phyloP scores from a whole-genome alignment of 2,888 invertebrate genomes.

The Sesia bembeciformis region DNA sequence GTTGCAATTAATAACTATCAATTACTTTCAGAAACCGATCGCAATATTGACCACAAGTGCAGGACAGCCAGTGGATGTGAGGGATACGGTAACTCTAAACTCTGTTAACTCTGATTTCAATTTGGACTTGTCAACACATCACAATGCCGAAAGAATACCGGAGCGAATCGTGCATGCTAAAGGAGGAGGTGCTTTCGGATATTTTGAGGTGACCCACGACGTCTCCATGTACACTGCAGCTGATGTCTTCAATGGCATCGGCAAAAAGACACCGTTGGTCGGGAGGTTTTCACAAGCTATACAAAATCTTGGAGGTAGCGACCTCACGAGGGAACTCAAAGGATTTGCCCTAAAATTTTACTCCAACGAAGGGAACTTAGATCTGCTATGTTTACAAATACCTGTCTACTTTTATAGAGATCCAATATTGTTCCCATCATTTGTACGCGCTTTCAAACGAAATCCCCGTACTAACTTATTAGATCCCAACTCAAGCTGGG shows the following conservation, averaged over 20 bases:
- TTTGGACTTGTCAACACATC: constrained; percentile 70
- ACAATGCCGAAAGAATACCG: constrained; percentile 90
- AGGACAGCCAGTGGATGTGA: constrained; percentile 84
- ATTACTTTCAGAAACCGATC: constrained; percentile 53
- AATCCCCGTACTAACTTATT: constrained; percentile 90
- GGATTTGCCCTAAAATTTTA: constrained; percentile 94
- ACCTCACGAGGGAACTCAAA: constrained; percentile 86
- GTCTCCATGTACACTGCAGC: constrained; percentile 84
- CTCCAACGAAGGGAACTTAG: constrained; percentile 90
- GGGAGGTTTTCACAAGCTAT: constrained; percentile 85
- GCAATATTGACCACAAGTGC: constrained; percentile 79
- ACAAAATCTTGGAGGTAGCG: constrained; percentile 88
- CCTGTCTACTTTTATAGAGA: constrained; percentile 92
- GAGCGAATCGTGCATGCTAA: constrained; percentile 95
- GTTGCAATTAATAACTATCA: neutral
- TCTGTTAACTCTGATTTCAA: constrained; percentile 39
- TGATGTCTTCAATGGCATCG: constrained; percentile 80
- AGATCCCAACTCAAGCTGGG: constrained; percentile 91
- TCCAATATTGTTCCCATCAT: constrained; percentile 86
- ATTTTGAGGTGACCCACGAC: constrained; percentile 88
- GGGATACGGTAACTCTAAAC: constrained; percentile 83
- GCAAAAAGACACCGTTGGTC: constrained; percentile 83
- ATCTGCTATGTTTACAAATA: constrained; percentile 88
- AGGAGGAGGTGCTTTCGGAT: constrained; percentile 88
- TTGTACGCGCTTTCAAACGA: constrained; percentile 91